Conservation (phyloP, 92 coral and sea anemone genomes). For the Heteractis magnifica region DNA sequence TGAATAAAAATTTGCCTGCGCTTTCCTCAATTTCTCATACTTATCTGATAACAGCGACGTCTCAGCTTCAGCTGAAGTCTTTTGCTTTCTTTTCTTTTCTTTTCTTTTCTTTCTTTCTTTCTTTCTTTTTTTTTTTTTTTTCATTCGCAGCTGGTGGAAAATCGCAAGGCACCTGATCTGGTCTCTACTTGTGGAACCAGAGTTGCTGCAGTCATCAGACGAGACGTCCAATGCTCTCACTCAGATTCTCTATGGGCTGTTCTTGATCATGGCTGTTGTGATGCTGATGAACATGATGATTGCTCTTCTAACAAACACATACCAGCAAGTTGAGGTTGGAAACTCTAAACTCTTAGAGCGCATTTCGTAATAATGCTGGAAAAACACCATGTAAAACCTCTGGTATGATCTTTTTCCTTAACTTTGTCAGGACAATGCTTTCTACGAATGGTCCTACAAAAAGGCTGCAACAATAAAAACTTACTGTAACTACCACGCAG, state of each 20-base stretch:
- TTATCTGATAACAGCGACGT: too few species aligned
- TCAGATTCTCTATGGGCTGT: conserved; percentile 8
- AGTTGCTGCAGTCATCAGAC: conserved; percentile 1
- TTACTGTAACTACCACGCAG: conserved; percentile 31
- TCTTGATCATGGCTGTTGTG: conserved; percentile 16
- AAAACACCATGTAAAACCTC: too few species aligned
- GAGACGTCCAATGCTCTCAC: neutral
- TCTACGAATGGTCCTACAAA: conserved; percentile 43
- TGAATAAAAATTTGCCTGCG: too few species aligned
- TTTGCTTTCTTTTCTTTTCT: too few species aligned
- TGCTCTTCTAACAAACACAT: conserved; percentile 13
- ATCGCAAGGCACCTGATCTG: neutral
- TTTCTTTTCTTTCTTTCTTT: neutral
- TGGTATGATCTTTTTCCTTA: neutral
- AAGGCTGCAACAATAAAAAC: conserved; percentile 31
- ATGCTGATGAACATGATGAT: conserved; percentile 27
- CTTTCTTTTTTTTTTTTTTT: too few species aligned
- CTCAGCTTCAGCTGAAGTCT: too few species aligned
- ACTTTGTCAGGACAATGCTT: conserved; percentile 38
- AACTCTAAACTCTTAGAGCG: neutral
- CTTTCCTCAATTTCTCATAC: too few species aligned
- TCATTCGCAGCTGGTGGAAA: conserved; percentile 15
- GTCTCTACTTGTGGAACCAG: conserved; percentile 13
- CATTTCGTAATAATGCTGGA: too few species aligned
- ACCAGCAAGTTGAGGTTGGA: conserved; percentile 18